These are phyloP conservation scores for Acleris literana DNA, from an alignment of 2,888 invertebrate species.

Conservation along the genomic window DNA sequence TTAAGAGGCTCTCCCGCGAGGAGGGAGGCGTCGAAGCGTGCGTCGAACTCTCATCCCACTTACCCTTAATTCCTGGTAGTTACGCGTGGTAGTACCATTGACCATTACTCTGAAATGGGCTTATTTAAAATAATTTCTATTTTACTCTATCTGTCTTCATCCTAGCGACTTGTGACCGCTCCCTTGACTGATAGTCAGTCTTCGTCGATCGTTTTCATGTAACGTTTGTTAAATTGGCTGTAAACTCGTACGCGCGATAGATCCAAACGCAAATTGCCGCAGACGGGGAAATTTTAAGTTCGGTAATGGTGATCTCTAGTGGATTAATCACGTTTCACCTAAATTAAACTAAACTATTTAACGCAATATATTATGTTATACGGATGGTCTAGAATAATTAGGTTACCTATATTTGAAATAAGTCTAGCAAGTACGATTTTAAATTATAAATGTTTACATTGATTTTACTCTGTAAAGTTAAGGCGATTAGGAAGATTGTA, in stretches of 20 bases:
- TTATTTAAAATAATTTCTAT: neutral
- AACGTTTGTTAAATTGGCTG: slow-evolving; percentile 57
- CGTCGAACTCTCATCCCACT: slow-evolving; percentile 73
- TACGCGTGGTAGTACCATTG: too few species aligned
- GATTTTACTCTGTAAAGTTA: neutral
- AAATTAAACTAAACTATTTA: too few species aligned
- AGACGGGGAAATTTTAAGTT: slow-evolving; percentile 49
- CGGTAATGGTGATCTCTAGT: slow-evolving; percentile 57
- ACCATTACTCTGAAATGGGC: too few species aligned
- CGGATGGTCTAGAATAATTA: too few species aligned
- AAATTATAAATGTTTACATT: too few species aligned
- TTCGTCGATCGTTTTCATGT: slow-evolving; percentile 48
- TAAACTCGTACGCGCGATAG: slow-evolving; percentile 57
- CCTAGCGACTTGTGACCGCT: neutral
- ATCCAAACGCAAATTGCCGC: slow-evolving; percentile 56
- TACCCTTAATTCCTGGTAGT: slow-evolving; percentile 50
- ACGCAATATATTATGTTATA: too few species aligned
- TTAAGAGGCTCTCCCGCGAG: slow-evolving; percentile 65
- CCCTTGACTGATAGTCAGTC: neutral
- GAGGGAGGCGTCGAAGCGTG: slow-evolving; percentile 66
- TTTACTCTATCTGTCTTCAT: neutral
- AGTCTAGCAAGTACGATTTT: too few species aligned
- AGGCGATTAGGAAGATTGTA: slow-evolving; percentile 27
- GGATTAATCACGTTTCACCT: slow-evolving; percentile 46
- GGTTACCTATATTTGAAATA: too few species aligned